Evolutionary conservation across 2,888 invertebrate species (phyloP), one percentile per base, ranked within the genome.

Genomic region (Drosophila heteroneura): DNA sequence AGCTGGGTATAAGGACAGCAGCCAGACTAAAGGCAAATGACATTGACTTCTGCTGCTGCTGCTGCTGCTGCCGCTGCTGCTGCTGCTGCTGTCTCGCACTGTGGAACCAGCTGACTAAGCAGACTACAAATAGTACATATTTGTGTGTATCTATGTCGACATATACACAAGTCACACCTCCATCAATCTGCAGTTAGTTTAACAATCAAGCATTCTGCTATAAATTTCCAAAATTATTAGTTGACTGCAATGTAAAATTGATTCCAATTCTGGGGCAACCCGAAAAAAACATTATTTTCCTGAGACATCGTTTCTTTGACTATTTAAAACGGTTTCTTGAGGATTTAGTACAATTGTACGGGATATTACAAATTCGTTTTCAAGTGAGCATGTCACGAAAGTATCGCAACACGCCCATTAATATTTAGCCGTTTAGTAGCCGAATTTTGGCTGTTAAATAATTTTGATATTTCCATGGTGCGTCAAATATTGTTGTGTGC

Each of bases 11-110:
- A 26, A 37, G 57, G 62, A 62, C 58, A 72, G 58, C 49, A 63
- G 30, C 32, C 47, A 63, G 56, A n/a, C 49, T 28, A 64, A 61
- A 63, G 59, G 70, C 88, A 83, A 83, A 86, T 85, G 84, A 75
- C 84, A 85, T 86, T 83, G 86, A 75, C 79, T 70, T 81, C 53
- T 51, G 28, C 4, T 28, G 28, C 54, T 49, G 32, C 41, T 39
- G 28, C 26, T 26, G 26, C 26, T 1, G 26, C 26, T 26, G 26
- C 26, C 35, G 35, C 1, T 28, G 28, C 32, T 32, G n/a, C 22
- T 9, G 6, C 53, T 52, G 28, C 4, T 28, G 28, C 53, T n/a
- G 16, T 28, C 54, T 26, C 54, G 88, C 74, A 83, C 88, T 70
- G 88, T 83, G 88, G 85, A 22, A 57, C 75, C 28, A 71, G 64